Conservation (phyloP, 2,797 vertebrate species). For the Tokudaia muenninki region DNA sequence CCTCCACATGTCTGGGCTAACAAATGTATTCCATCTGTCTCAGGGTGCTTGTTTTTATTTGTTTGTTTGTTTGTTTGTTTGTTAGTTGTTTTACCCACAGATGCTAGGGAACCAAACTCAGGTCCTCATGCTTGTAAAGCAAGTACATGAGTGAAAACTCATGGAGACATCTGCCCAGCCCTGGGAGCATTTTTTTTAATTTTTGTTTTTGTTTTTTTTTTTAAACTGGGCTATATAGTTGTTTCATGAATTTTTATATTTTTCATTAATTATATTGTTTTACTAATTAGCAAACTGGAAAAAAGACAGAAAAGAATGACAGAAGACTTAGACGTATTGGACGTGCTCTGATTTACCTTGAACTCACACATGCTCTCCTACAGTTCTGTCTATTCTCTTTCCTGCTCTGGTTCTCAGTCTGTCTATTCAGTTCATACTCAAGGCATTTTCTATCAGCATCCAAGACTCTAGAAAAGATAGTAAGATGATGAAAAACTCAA, state of each 20-base stretch:
- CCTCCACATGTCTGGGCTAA: not conserved
- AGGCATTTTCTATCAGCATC: constrained; percentile 60
- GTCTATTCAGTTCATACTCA: constrained; percentile 52
- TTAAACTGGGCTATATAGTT: not conserved
- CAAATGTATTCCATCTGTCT: no score
- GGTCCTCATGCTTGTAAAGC: not conserved
- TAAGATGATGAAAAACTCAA: constrained; percentile 39
- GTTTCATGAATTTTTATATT: constrained; percentile 30
- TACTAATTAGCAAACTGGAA: not conserved
- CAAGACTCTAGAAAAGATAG: constrained; percentile 37
- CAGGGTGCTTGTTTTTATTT: not conserved
- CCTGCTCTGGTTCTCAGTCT: constrained; percentile 47
- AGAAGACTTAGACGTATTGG: not conserved
- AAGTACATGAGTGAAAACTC: no score
- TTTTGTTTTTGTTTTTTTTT: constrained; percentile 22
- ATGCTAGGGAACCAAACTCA: not conserved
- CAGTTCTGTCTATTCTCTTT: not conserved
- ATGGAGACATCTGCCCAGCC: not conserved
- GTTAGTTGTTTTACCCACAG: not conserved
- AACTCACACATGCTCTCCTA: constrained; percentile 11
- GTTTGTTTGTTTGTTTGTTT: not conserved
- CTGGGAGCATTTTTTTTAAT: not conserved
- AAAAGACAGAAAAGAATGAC: not conserved
- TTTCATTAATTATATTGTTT: constrained; percentile 22
- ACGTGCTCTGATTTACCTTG: not conserved